Evolutionary conservation across 2,113 vertebrate species (phyloP).

Genomic region (Larimichthys polyactis): DNA sequence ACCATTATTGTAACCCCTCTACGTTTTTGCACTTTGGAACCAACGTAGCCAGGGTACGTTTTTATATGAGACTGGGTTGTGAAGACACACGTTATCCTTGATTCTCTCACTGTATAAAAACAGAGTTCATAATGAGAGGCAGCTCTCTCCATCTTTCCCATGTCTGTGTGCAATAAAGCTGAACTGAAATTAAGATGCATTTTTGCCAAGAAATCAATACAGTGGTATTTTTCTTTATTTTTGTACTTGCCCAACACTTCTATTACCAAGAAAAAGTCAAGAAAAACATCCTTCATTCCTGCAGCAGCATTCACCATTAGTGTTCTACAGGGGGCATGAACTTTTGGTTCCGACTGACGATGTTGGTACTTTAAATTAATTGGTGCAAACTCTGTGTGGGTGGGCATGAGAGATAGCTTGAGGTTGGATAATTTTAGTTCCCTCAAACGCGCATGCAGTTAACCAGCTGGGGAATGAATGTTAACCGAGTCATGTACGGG

Average conservation of each 20-base stretch:
- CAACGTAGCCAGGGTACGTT: too few species aligned
- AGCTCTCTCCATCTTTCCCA: neutral
- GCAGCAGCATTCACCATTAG: neutral
- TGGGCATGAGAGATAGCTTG: neutral
- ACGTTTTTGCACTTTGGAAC: too few species aligned
- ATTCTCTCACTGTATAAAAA: neutral
- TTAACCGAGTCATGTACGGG: neutral
- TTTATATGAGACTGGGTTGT: too few species aligned
- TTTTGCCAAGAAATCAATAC: neutral
- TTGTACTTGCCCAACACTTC: neutral
- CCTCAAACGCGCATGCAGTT: neutral
- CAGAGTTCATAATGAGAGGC: neutral
- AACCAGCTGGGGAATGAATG: neutral
- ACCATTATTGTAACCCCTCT: too few species aligned
- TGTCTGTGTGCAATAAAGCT: neutral
- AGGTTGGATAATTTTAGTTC: neutral
- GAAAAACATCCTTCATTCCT: neutral
- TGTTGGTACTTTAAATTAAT: neutral
- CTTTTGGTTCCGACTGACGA: neutral
- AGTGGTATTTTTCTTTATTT: neutral
- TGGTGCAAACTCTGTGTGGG: neutral
- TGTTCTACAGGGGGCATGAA: too few species aligned
- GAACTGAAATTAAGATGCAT: neutral
- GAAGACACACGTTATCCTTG: neutral
- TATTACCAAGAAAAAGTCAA: neutral